Evolutionary conservation across 2,888 invertebrate genomes (phyloP).

Genomic region (Rhaphigaster nebulosa): DNA sequence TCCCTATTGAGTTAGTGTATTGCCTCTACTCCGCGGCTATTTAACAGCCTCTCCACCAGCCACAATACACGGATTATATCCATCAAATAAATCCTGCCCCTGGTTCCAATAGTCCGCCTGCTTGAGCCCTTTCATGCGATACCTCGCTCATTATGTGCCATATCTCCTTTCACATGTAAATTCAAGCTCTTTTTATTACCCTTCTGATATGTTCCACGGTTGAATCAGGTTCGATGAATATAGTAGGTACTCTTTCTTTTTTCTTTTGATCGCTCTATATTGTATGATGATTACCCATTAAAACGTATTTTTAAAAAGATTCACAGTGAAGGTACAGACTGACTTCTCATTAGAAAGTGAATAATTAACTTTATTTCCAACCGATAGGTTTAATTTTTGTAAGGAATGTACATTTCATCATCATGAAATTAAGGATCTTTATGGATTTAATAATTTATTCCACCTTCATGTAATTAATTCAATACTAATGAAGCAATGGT

Average conservation of each 20-base stretch:
- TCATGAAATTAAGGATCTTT: no score
- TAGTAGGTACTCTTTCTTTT: not conserved
- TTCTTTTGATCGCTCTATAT: not conserved
- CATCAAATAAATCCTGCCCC: constrained; percentile 40
- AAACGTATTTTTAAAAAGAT: not conserved
- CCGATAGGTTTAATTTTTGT: not conserved
- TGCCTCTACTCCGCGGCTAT: not conserved
- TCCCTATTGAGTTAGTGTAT: constrained; percentile 1
- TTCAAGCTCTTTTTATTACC: not conserved
- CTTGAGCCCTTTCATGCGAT: not conserved
- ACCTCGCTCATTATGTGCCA: constrained; percentile 17
- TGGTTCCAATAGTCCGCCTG: not conserved
- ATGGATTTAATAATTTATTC: no score
- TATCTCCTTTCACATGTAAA: constrained; percentile 14
- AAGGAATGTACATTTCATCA: not conserved
- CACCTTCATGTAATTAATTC: no score
- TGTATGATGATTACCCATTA: not conserved
- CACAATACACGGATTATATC: constrained; percentile 44
- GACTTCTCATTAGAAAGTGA: not conserved
- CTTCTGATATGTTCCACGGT: not conserved
- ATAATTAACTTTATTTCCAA: not conserved
- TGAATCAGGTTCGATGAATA: not conserved
- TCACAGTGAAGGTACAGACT: not conserved
- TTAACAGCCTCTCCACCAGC: not conserved
- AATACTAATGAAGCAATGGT: no score